Evolutionary conservation across 2,888 invertebrate genomes (phyloP), one percentile per base, ranked within the genome.

Genomic region (Latrodectus hesperus): DNA sequence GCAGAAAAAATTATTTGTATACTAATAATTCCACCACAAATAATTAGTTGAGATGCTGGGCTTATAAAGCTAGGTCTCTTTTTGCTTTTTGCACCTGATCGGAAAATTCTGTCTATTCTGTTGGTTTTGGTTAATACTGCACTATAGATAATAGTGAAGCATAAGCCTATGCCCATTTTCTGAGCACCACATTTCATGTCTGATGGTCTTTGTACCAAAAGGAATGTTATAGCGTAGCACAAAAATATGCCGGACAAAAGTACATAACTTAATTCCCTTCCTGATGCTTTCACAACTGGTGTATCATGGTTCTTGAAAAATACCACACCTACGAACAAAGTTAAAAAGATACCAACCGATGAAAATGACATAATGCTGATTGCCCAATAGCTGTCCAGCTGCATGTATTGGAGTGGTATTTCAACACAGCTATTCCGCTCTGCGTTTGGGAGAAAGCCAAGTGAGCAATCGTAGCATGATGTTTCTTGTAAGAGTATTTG

Each of bases 331-430:
- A 92, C 92, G 77, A 91, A 91, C 8, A 90, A 68, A 1, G 93
- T 92, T 8, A 91, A 89, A 17, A 91, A 71, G 73, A 93, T 91
- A 14, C 93, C 93, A 0, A 92, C 84, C 0, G 91, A 90, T 9
- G 93, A 91, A 86, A 93, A 92, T 16, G 96, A 94, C 96, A 98
- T 97, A 16, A 98, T 98, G 0, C 96, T 97, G 89, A 98, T 97
- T 9, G 98, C 98, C 95, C 97, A 97, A 72, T 96, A 96, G 89
- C 97, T 96, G 91, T 90, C 91, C 88, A 91, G 92, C 70, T 12
- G 95, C 95, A 93, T 91, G 88, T 92, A 92, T 17, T 90, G 90
- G 93, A 97, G 96, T n/a, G 84, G 77, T 55, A 88, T 91, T 64
- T 89, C 79, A 9, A 90, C 88, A 84, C 92, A 92, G 8, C 86